A percentile compares a stretch with the other conserved stretches of the same genome.
Conservation (phyloP, 1,140 invertebrate genomes). For the Ericerus pela region DNA sequence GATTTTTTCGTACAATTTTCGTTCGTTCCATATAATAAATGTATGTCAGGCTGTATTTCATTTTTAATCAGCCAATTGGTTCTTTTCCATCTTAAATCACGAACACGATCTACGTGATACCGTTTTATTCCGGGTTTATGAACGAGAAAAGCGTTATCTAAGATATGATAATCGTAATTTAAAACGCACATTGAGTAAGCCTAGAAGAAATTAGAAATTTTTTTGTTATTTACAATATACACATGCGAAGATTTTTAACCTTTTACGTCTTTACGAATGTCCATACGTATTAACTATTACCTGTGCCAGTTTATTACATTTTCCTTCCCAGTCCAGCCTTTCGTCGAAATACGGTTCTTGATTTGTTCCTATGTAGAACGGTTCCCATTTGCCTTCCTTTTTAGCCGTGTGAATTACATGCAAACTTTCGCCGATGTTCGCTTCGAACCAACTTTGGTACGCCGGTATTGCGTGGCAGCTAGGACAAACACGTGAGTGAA, state of each 20-base stretch:
- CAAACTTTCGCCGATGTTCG: constrained; percentile 47
- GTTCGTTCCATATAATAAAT: constrained; percentile 70
- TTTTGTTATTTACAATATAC: too few relatives aligned
- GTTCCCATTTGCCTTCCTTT: constrained; percentile 76
- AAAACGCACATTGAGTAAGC: constrained; percentile 71
- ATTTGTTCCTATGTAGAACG: constrained; percentile 75
- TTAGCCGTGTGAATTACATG: constrained; percentile 73
- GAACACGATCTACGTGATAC: constrained; percentile 54
- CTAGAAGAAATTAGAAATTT: constrained; percentile 37
- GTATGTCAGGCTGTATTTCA: constrained; percentile 68
- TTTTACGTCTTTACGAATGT: too few relatives aligned
- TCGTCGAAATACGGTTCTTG: constrained; percentile 77
- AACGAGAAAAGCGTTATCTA: constrained; percentile 76
- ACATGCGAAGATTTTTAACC: too few relatives aligned
- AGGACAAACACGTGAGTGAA: constrained; percentile 77
- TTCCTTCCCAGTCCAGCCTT: constrained; percentile 72
- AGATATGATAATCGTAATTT: constrained; percentile 76
- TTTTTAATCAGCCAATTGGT: constrained; percentile 65
- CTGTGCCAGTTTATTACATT: constrained; percentile 88
- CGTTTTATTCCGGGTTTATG: constrained; percentile 76
- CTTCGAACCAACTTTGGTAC: constrained; percentile 59
- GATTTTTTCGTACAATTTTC: constrained; percentile 54
- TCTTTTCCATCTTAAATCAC: constrained; percentile 55
- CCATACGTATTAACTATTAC: too few relatives aligned
- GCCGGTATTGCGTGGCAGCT: constrained; percentile 77